Evolutionary conservation across 2,888 invertebrate genomes (phyloP), one percentile per base, ranked within the genome.

Genomic region (Sialis lutaria): DNA sequence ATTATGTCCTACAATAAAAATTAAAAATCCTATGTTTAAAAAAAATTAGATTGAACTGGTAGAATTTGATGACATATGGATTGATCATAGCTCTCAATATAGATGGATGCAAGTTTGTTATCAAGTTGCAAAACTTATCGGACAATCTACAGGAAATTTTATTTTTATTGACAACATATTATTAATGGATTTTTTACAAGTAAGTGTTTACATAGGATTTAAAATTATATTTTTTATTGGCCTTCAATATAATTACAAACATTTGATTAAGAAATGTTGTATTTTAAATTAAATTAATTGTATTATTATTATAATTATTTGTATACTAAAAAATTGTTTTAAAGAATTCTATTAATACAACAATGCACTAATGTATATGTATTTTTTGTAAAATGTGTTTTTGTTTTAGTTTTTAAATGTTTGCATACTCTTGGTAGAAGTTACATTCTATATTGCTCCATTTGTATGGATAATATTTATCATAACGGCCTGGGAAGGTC

Each of bases 31-130:
- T 22, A 22, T 22, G 2, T 22, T 22, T 22, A 22, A 22, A 22
- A 22, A 13, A 22, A 22, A 13, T 42, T n/a, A 42, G 42, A 42
- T 30, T 8, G 84, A 84, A 58, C 59, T 84, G 50, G 64, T 82
- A 8, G 73, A 77, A 57, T 82, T 77, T 56, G 67, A 73, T 45
- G 61, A 67, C 39, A 70, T 67, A 33, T 72, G 70, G 63, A 54
- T 81, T 49, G 61, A 63, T 39, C 70, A 72, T 51, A 57, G 62
- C 1, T 65, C 72, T 1, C 83, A 83, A 57, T 84, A 84, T 56
- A 69, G 82, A 49, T 83, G 82, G 82, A 73, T 78, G 42, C 79
- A 82, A 57, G 77, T 79, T 8, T 70, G 73, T 53, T 85, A 85
- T 60, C 83, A 84, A 60, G 67, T 82, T 33, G 84, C 84, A 31